A percentile compares a stretch with the other conserved stretches of the same genome.
Evolutionary conservation across 2,888 invertebrate genomes (phyloP).

Genomic region (Embidobia sp.): DNA sequence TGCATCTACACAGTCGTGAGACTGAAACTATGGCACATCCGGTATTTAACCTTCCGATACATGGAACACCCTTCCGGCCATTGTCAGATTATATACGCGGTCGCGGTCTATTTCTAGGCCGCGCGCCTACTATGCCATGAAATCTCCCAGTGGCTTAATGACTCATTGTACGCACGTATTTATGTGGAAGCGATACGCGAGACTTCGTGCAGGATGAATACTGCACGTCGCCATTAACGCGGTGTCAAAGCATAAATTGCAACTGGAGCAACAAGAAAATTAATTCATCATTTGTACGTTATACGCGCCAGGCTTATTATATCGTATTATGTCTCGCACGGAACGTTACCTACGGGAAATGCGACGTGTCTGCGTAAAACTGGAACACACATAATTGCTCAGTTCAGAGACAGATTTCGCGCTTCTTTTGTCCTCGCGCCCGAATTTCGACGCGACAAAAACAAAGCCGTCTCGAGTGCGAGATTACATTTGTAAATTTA

Average conservation of each 20-base stretch:
- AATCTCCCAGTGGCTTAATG: constrained; percentile 73
- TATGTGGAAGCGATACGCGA: constrained; percentile 74
- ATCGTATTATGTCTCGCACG: constrained; percentile 11
- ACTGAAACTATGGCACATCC: constrained; percentile 62
- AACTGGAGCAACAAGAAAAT: constrained; percentile 52
- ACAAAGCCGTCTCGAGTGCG: too few relatives aligned
- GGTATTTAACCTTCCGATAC: constrained; percentile 73
- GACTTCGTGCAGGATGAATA: constrained; percentile 38
- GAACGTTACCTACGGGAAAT: constrained; percentile 4
- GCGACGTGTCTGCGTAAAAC: not conserved
- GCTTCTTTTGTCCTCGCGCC: too few relatives aligned
- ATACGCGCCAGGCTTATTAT: constrained; percentile 22
- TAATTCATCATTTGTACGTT: constrained; percentile 52
- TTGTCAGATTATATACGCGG: constrained; percentile 71
- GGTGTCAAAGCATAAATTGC: constrained; percentile 57
- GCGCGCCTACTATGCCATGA: constrained; percentile 52
- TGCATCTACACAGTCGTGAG: constrained; percentile 25
- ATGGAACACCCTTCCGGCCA: constrained; percentile 75
- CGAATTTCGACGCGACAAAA: too few relatives aligned
- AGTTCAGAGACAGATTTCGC: constrained; percentile 1
- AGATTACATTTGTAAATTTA: too few relatives aligned
- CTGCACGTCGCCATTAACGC: constrained; percentile 47
- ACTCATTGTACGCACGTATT: constrained; percentile 79
- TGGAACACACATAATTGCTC: constrained; percentile 12
- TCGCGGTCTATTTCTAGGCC: constrained; percentile 77